Evolutionary conservation across 1,140 invertebrate species (phyloP), one percentile per base, ranked within the genome.

Genomic region (Plodia interpunctella): DNA sequence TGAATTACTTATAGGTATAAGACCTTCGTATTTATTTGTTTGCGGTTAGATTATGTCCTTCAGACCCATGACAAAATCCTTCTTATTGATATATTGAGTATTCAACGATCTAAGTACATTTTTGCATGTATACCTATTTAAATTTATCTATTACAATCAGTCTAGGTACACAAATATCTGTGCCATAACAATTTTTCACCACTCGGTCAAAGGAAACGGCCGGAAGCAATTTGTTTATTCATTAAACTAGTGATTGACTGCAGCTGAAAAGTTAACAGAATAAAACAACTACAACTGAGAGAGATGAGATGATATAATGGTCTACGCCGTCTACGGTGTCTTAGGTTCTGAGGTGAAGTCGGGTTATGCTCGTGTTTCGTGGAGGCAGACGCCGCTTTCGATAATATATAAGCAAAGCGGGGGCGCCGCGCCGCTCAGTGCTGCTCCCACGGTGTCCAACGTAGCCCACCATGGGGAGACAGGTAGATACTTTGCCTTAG

Each of bases 391-490:
- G 13, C 13, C 2, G 8, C 38, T 17, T 2, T 65, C 68, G 62
- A 84, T 87, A 44, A 44, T 44, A 44, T 44, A 88, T 77, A 88
- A 88, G 78, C 52, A 55, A 60, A 67, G 66, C 56, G 57, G 55
- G 62, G 6, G 67, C 56, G 62, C 57, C 67, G 78, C 78, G 76
- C 70, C 65, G 63, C 76, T 70, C 83, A 87, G 81, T 87, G 76
- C 79, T 63, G 63, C 66, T 80, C 64, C 72, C 70, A 50, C 72
- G 61, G 75, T 68, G 72, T 65, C 55, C 35, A 67, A 77, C 60
- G 54, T 59, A 70, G 72, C 70, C 70, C 64, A 76, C 59, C 49
- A 86, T 87, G 86, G 76, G 81, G 83, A 79, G 72, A 76, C 70
- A 87, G 86, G 86, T 88, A 60, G 49, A 19, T 35, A 35, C 58